Evolutionary conservation across 1,140 invertebrate species (phyloP), one percentile per base, ranked within the genome.

Genomic region (Dinoponera quadriceps): DNA sequence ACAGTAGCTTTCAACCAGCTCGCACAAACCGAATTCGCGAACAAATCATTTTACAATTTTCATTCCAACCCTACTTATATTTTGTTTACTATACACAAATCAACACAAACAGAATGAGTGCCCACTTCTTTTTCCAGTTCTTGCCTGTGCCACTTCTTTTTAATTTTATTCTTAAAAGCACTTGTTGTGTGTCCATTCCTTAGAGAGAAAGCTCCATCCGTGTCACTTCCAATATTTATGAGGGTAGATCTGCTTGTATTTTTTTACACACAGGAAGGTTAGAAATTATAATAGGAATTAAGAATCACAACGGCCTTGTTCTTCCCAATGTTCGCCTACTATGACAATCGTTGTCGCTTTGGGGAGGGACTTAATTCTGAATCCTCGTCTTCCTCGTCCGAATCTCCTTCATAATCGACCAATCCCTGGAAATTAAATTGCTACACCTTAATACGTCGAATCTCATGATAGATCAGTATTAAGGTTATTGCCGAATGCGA

Each of bases 401-500:
- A 98, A 93, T 99, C 98, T 75, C 98, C 98, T 91, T 99, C 98
- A 93, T 99, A 99, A 93, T 99, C 98, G 29, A 99, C 98, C 85
- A 99, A 95, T 88, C 98, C 98, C 98, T 98, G 90, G 49, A 93
- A 90, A 88, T 85, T 51, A 2, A 69, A 55, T 68, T 69, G 20
- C 18, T 54, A 13, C 29, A 66, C 18, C 27, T 75, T 68, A 44
- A 69, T 75, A 59, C 27, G 20, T 14, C 18, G 29, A 73, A 59
- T 7, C 3, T 73, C 38, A 9, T 9, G n/a, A 54, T 18, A 29
- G 22, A 25, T 44, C n/a, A 59, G 38, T 18, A 14, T 44, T 59
- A 59, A 59, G 18, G 27, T 73, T 44, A 22, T 59, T 38, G 38
- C 9, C 38, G 18, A 7, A n/a, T 44, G 20, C 29, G 38, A 57